Evolutionary conservation across 2,888 invertebrate genomes (phyloP), one percentile per base, ranked within the genome.

Genomic region (Nephrocerus scutellatus): DNA sequence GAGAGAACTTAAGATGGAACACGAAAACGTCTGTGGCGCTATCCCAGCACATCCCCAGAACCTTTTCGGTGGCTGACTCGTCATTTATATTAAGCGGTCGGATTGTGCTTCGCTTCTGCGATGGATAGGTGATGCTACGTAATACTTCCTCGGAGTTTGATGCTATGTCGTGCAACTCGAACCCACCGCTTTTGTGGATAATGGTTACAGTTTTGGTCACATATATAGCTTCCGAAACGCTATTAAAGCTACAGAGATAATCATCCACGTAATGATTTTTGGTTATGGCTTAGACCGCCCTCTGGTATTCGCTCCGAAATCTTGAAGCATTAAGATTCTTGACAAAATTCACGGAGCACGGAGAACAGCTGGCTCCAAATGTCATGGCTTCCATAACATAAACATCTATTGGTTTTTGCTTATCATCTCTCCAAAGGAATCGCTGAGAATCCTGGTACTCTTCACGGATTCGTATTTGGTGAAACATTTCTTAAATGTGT

Each of bases 401-500:
- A n/a, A 41, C 44, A 2, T 38, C 37, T 1, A 41, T 19, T 3
- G 29, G 18, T 2, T 2, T 18, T 10, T 8, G 6, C 2, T 15
- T 12, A 20, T 41, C 22, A 1, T 5, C 8, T 10, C 53, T 39
- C 56, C 56, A 62, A 9, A 59, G 18, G 45, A 53, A 54, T 10
- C 54, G 21, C 39, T 57, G 55, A 0, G 52, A 31, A 23, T 48
- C 30, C 24, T 53, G 52, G 36, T 62, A 60, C 10, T 48, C 47
- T 8, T 41, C 30, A 0, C 32, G 13, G 3, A 63, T 53, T 8
- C 46, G 46, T 0, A 62, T 40, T 23, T 55, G 59, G 5, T 53
- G 41, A 30, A 60, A 62, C 60, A 63, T 61, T 30, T 63, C 58
- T 6, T 41, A 46, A 0, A 63, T 56, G 30, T 65, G 62, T 0